Percentiles rank a stretch among this genome's conserved stretches.
Evolutionary conservation across 2,888 invertebrate species (phyloP).

Genomic region (Nemoura dubitans): DNA sequence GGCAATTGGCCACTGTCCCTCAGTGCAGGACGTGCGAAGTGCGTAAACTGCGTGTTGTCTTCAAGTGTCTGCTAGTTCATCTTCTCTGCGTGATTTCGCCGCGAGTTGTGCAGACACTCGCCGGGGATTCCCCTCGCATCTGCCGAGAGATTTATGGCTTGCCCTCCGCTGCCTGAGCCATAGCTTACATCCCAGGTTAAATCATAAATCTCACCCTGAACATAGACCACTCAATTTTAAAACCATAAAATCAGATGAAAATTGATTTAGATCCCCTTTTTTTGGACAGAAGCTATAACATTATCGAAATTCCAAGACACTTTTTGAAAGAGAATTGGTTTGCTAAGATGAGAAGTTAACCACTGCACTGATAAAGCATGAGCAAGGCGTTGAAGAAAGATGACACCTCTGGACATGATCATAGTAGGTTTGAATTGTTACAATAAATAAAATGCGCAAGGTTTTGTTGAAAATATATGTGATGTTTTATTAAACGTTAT

Average conservation of each 20-base stretch:
- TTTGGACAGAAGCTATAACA: background rate
- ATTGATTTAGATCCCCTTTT: slow-evolving; percentile 28
- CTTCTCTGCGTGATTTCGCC: background rate
- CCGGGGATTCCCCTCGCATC: background rate
- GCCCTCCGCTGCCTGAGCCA: background rate
- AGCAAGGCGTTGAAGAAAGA: no score
- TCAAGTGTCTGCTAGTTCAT: background rate
- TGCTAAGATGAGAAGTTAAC: no score
- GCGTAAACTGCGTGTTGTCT: background rate
- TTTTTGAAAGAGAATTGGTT: background rate
- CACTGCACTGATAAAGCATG: no score
- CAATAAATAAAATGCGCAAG: no score
- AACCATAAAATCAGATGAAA: slow-evolving; percentile 24
- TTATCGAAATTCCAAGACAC: background rate
- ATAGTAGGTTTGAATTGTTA: no score
- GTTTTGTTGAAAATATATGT: no score
- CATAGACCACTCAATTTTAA: slow-evolving; percentile 31
- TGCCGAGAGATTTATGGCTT: slow-evolving; percentile 24
- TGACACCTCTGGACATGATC: no score
- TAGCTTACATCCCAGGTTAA: slow-evolving; percentile 4
- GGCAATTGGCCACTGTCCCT: no score
- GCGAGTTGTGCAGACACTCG: background rate
- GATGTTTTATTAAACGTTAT: no score
- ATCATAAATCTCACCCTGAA: slow-evolving; percentile 25
- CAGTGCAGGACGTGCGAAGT: no score